Evolutionary conservation across 2,888 invertebrate genomes (phyloP).

Genomic region (Sarcophaga variegata): DNA sequence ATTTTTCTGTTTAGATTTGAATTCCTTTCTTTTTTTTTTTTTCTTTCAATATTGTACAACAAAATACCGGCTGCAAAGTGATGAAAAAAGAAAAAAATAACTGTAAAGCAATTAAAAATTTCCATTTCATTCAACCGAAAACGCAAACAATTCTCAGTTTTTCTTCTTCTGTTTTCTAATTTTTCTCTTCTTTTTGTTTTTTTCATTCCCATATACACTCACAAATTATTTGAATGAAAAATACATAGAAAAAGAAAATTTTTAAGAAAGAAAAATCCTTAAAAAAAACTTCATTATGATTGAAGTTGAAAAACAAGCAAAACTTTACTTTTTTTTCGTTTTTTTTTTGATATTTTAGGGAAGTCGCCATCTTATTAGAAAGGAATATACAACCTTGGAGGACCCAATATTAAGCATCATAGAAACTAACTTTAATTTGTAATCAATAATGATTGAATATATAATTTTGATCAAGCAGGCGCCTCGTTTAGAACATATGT

Average conservation of each 20-base stretch:
- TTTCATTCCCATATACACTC: not conserved
- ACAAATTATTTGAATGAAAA: not conserved
- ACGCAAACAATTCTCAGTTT: slow-evolving; percentile 40
- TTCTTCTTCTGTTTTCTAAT: not conserved
- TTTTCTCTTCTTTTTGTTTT: slow-evolving; percentile 36
- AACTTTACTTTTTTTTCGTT: not conserved
- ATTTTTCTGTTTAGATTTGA: slow-evolving; percentile 24
- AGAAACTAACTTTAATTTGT: too few relatives aligned
- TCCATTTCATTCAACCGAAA: slow-evolving; percentile 79
- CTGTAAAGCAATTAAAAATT: slow-evolving; percentile 78
- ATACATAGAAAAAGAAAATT: slow-evolving; percentile 52
- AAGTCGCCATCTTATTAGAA: slow-evolving; percentile 1
- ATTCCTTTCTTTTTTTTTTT: not conserved
- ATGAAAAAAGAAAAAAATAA: slow-evolving; percentile 34
- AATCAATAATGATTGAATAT: too few relatives aligned
- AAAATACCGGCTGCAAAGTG: not conserved
- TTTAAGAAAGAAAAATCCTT: not conserved
- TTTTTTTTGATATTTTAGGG: not conserved
- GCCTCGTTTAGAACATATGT: too few relatives aligned
- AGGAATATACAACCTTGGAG: not conserved
- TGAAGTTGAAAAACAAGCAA: slow-evolving; percentile 38
- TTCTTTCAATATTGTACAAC: not conserved
- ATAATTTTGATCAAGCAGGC: too few relatives aligned
- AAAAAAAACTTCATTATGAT: slow-evolving; percentile 40
- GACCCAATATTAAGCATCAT: too few relatives aligned